Percentiles rank a stretch among this genome's conserved stretches.
These are phyloP conservation scores for Crenuchus spilurus DNA, from an alignment of 2,797 vertebrate genomes.

Conservation along the genomic window DNA sequence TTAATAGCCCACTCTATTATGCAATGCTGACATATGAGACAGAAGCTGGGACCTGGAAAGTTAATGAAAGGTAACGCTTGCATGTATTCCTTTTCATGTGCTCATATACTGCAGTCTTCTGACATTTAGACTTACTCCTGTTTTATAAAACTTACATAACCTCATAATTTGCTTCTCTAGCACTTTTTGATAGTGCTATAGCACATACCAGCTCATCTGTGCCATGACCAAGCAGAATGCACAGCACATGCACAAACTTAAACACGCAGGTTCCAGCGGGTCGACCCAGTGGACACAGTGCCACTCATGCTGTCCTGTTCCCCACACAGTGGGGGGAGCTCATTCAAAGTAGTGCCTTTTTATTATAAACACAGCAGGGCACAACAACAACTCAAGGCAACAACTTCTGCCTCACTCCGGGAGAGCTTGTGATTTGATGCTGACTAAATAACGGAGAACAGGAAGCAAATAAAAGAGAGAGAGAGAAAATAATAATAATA, in stretches of 20 bases:
- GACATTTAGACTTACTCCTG: slow-evolving; percentile 5
- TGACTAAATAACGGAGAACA: slow-evolving; percentile 50
- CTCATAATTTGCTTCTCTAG: slow-evolving; percentile 6
- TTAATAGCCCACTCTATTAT: slow-evolving; percentile 45
- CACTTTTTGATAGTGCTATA: not conserved
- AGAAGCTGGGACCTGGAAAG: slow-evolving; percentile 37
- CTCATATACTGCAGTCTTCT: slow-evolving; percentile 1
- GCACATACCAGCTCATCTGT: not conserved
- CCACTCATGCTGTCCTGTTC: slow-evolving; percentile 34
- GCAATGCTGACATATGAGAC: slow-evolving; percentile 48
- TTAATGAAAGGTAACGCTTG: slow-evolving; percentile 48
- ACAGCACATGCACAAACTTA: not conserved
- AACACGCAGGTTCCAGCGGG: slow-evolving; percentile 14
- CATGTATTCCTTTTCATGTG: slow-evolving; percentile 50
- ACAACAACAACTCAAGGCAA: slow-evolving; percentile 11
- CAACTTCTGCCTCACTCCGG: slow-evolving; percentile 28
- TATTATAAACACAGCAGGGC: slow-evolving; percentile 46
- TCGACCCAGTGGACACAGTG: slow-evolving; percentile 35
- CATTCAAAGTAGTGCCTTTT: slow-evolving; percentile 41
- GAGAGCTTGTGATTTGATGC: slow-evolving; percentile 47
- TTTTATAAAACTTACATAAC: slow-evolving; percentile 2
- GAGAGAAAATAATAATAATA: too few species aligned
- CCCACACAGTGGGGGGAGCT: slow-evolving; percentile 40
- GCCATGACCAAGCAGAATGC: slow-evolving; percentile 6
- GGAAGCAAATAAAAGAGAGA: slow-evolving; percentile 39